These are phyloP conservation scores for Tetrapedia diversipes DNA, from an alignment of 2,888 invertebrate genomes.

Conservation along the genomic window DNA sequence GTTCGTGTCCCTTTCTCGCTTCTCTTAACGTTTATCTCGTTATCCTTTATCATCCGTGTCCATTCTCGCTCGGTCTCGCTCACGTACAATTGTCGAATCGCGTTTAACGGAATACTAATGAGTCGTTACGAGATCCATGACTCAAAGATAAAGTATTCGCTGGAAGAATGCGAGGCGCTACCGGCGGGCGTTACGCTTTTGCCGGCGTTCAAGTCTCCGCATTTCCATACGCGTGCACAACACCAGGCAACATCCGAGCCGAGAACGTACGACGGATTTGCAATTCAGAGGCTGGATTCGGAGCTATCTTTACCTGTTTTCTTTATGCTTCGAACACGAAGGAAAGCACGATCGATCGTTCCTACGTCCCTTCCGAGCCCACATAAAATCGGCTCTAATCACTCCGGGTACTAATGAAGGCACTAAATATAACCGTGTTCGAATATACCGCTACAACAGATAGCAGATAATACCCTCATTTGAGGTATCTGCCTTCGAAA, in stretches of 20 bases:
- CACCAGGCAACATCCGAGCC: too few species aligned
- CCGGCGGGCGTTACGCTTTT: conserved; percentile 11
- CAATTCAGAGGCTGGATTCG: background rate
- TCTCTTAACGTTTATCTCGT: too few species aligned
- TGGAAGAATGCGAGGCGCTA: conserved; percentile 27
- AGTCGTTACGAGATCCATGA: conserved; percentile 47
- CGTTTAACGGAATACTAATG: conserved; percentile 66
- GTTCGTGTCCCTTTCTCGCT: background rate
- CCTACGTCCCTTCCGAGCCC: conserved; percentile 36
- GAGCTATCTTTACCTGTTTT: background rate
- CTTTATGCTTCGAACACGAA: background rate
- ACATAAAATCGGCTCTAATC: conserved; percentile 55
- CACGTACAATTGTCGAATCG: conserved; percentile 44
- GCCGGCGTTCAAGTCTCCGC: conserved; percentile 46
- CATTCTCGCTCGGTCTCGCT: background rate
- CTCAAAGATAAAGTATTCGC: conserved; percentile 43
- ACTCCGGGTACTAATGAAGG: conserved; percentile 65
- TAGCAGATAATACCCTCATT: conserved; percentile 77
- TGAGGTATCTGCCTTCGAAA: conserved; percentile 49
- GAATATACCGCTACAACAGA: conserved; percentile 75
- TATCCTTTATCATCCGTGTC: background rate
- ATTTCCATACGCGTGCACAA: conserved; percentile 16
- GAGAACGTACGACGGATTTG: background rate
- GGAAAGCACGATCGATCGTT: conserved; percentile 12
- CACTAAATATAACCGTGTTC: conserved; percentile 67